Base-by-base conservation (phyloP, 2,113 vertebrate genomes). In the Synodontis membranacea region DNA sequence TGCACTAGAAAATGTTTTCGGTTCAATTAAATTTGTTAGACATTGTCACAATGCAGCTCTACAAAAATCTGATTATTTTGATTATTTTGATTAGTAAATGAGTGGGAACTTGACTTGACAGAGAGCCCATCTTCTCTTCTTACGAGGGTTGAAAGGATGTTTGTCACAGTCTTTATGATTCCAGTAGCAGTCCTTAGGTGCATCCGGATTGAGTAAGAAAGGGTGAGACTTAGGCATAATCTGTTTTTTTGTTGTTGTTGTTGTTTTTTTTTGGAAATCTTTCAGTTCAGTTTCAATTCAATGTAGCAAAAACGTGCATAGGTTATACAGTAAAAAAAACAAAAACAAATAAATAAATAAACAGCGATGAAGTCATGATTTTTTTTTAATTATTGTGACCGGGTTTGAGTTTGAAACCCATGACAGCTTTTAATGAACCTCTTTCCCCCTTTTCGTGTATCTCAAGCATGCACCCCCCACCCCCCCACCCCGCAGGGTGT, bases 401-500 rank as follows among this genome's bases (percentile, higher is more conserved):
- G 28, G 28, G 28, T 48, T 34, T 78, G 2, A 50, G 8, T 50
- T 78, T 31, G 12, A 50, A 54, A 37, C 48, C 7, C n/a, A n/a
- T 31, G 44, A 2, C 19, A 37, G 75, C 12, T 78, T 78, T 78
- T 52, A 79, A 79, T 79, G 17, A 80, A 25, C 19, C 19, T 34
- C 34, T 80, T 56, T 56, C 9, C 50, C 11, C 19, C 15, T 21
- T 74, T 54, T 31, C 44, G 2, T 56, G 17, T 37, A 19, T 56
- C 56, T 52, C 21, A 37, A 25, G 19, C 50, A 11, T 34, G 48
- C n/a, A 34, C 46, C 28, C 75, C 5, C 23, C 21, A 8, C 19
- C 37, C 39, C 28, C 10, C 56, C 19, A 50, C 34, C 64, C 74
- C 68, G 34, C 9, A 84, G 92, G 92, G 93, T 94, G 94, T 95